Evolutionary conservation across 2,797 vertebrate genomes (phyloP).

Genomic region (Syngnathus rostellatus): DNA sequence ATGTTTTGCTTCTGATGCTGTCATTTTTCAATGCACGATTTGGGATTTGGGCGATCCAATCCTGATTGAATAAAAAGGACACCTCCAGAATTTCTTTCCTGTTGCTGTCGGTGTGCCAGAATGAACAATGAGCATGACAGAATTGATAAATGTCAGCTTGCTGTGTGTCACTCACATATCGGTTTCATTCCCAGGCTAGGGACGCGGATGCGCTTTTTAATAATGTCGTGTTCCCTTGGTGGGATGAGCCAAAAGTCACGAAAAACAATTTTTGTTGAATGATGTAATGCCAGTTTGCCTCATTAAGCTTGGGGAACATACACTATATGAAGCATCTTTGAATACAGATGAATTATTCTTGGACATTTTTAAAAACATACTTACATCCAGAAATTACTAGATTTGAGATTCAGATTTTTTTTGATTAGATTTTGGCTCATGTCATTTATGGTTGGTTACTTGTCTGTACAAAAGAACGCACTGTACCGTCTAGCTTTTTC

Average conservation of each 20-base stretch:
- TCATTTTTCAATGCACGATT: neutral
- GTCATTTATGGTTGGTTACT: neutral
- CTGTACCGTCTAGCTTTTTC: neutral
- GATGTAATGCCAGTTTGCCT: no score
- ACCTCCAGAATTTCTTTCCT: conserved; percentile 6
- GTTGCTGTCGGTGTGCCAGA: conserved; percentile 22
- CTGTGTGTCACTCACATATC: conserved; percentile 10
- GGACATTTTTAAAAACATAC: neutral
- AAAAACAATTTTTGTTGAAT: no score
- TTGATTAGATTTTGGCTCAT: neutral
- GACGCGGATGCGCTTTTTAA: no score
- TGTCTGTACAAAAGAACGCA: neutral
- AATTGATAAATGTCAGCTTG: conserved; percentile 35
- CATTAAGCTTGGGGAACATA: no score
- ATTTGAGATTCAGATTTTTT: no score
- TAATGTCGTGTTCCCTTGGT: no score
- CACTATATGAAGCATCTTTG: no score
- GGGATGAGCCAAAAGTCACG: no score
- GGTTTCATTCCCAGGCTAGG: no score
- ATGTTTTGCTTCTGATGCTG: neutral
- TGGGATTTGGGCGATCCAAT: neutral
- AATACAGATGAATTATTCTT: neutral
- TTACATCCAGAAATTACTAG: no score
- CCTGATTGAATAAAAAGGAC: neutral
- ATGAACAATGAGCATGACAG: conserved; percentile 30